Evolutionary conservation across 2,113 vertebrate species (phyloP).

Genomic region (Brachirus orientalis): DNA sequence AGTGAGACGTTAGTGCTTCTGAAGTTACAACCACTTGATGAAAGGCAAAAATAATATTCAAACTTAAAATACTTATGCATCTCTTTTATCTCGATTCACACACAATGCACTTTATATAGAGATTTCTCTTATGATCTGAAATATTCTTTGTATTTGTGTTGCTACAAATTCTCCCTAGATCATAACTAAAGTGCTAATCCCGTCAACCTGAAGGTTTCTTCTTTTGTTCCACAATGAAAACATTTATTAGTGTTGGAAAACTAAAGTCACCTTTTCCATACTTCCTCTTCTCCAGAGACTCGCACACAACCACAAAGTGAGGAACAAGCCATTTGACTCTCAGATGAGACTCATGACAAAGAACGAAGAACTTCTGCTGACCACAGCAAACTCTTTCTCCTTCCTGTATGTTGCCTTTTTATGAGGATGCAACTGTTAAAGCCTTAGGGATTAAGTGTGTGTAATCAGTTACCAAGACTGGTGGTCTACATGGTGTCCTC

Average conservation of each 20-base stretch:
- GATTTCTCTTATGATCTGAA: too few species aligned
- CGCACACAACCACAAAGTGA: background rate
- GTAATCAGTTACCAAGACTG: slow-evolving; percentile 20
- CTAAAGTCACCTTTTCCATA: background rate
- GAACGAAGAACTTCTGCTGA: background rate
- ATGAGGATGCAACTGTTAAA: background rate
- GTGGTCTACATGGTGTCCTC: slow-evolving; percentile 30
- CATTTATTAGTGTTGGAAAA: background rate
- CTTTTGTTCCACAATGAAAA: background rate
- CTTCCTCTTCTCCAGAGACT: slow-evolving; percentile 29
- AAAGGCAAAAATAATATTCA: too few species aligned
- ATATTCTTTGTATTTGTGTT: too few species aligned
- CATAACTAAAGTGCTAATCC: too few species aligned
- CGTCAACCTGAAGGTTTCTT: background rate
- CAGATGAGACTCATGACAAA: background rate
- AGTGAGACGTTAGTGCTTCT: too few species aligned
- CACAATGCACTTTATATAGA: too few species aligned
- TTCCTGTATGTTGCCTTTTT: background rate
- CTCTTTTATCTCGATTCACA: too few species aligned
- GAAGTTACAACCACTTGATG: too few species aligned
- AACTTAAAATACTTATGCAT: too few species aligned
- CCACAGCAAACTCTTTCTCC: background rate
- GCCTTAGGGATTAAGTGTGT: background rate
- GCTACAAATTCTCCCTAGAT: too few species aligned
- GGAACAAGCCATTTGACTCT: slow-evolving; percentile 44